Conservation (phyloP, 2,797 vertebrate genomes). For the Forpus xanthops region DNA sequence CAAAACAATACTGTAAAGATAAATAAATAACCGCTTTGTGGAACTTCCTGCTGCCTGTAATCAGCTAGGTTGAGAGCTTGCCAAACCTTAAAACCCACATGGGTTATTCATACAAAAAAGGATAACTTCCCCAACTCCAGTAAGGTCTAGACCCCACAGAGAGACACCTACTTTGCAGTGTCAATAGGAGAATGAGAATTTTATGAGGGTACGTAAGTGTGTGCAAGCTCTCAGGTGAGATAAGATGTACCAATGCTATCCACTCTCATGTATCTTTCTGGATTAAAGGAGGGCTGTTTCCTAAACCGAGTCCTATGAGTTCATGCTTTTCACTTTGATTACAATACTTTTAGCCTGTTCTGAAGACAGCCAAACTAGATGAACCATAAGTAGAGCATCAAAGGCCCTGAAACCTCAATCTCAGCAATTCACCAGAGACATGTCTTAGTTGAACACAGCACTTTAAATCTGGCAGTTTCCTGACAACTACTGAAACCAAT, state of each 20-base stretch:
- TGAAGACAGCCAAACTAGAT: neutral
- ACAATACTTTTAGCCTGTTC: neutral
- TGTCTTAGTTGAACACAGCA: neutral
- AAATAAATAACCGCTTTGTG: neutral
- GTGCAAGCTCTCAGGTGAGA: neutral
- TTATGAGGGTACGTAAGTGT: neutral
- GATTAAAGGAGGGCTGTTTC: neutral
- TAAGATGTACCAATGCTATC: neutral
- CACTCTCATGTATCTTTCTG: neutral
- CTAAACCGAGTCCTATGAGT: neutral
- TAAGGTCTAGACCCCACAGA: neutral
- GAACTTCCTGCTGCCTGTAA: neutral
- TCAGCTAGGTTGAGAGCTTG: neutral
- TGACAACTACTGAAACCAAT: neutral
- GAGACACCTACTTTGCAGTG: neutral
- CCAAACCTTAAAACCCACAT: neutral
- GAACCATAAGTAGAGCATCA: neutral
- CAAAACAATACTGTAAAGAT: neutral
- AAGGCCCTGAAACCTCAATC: neutral
- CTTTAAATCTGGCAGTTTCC: neutral
- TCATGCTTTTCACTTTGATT: neutral
- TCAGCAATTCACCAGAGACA: neutral
- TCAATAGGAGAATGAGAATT: neutral
- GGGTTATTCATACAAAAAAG: neutral
- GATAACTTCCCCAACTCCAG: neutral